Conservation (phyloP, 2,888 invertebrate genomes). For the Drosophila tanythrix region DNA sequence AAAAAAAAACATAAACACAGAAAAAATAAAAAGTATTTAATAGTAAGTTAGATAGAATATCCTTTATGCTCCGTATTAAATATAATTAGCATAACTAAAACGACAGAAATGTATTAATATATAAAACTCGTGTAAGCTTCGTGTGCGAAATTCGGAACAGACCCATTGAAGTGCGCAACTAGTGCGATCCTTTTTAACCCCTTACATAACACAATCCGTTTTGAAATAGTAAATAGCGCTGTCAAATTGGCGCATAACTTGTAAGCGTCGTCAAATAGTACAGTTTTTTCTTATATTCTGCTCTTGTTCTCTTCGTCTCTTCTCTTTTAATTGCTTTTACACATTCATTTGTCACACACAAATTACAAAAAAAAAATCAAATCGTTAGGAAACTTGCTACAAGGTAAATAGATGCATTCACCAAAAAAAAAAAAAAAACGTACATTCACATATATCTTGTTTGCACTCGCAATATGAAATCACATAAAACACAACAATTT, state of each 20-base stretch:
- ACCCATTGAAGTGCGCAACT: constrained; percentile 24
- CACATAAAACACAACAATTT: constrained; percentile 23
- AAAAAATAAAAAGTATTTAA: not conserved
- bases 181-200: constrained; percentile 30
- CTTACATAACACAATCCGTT: constrained; percentile 16
- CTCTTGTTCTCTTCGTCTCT: constrained; percentile 66
- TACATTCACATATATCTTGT: constrained; percentile 43
- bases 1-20: not conserved
- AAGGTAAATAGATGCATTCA: constrained; percentile 86
- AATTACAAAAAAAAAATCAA: constrained; percentile 28
- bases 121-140: not conserved
- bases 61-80: not conserved
- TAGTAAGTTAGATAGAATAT: not conserved
- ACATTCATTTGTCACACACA: constrained; percentile 46
- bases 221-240: constrained; percentile 37
- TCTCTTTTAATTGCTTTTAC: constrained; percentile 65
- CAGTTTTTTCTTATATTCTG: constrained; percentile 36
- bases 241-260: constrained; percentile 34
- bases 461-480: constrained; percentile 44
- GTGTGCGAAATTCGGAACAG: constrained; percentile 26
- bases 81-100: not conserved
- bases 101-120: not conserved
- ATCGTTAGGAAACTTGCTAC: constrained; percentile 87
- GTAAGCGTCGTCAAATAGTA: constrained; percentile 45
- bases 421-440: constrained; percentile 14